Base-by-base conservation (phyloP, 1,140 invertebrate genomes). In the Pseudomyrmex cubaensis region DNA sequence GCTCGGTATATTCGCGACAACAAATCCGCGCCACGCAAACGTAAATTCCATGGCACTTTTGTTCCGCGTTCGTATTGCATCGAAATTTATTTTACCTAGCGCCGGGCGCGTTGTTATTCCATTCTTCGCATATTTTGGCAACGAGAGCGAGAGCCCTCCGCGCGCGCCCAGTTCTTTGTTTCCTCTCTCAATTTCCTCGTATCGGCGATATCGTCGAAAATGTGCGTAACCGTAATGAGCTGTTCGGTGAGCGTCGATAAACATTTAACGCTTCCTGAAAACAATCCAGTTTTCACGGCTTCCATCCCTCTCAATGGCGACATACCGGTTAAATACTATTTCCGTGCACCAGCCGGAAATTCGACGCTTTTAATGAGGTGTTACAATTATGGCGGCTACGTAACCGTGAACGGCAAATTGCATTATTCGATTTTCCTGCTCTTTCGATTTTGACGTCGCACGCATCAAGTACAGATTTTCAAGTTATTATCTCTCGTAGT, bases 121-220 rank as follows among this genome's bases (percentile, higher is more conserved):
- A 77, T 83, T 83, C 82, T 76, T 83, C 44, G 74, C 73, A 59
- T 77, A 83, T 83, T 83, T 83, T 76, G 74, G 73, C 73, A 77
- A 76, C 61, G 82, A 35, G 35, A 48, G n/a, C 73, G 61, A 77
- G 54, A 35, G 35, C 35, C 56, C 73, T 83, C 50, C 44, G 54
- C 62, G 74, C 48, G n/a, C 35, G 4, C 0, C 69, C 57, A 48
- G 76, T 80, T 80, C 76, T 80, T 75, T 82, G 70, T 82, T 82
- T 75, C 59, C 50, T 17, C 66, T 59, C 66, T 70, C 66, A 70
- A 80, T 80, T 82, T 54, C 46, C 50, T 35, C 70, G 48, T 35
- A 35, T 50, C 57, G 67, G 17, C 70, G 78, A 56, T 44, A 64
- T 70, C 70, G 57, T 12, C 52, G 82, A 83, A 66, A 83, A 83